These are phyloP conservation scores for Mesoclemmys tuberculata DNA, from an alignment of 2,113 vertebrate species.

Conservation along the genomic window DNA sequence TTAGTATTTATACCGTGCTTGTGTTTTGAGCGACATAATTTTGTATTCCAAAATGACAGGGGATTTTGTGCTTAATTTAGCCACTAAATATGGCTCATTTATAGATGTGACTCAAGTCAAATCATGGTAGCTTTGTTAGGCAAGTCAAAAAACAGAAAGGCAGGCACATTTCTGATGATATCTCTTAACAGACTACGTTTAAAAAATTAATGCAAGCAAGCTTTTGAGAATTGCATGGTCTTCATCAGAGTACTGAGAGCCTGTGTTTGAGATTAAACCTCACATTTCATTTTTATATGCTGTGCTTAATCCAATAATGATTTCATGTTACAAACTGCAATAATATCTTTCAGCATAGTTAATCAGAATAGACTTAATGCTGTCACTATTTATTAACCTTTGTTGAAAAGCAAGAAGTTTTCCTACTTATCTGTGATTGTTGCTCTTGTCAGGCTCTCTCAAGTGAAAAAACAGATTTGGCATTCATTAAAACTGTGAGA, in stretches of 20 bases:
- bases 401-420: slow-evolving; percentile 95
- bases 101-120: not conserved
- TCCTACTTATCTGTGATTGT: slow-evolving; percentile 94
- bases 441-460: slow-evolving; percentile 91
- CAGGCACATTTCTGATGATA: rapidly evolving
- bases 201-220: slow-evolving; percentile 29
- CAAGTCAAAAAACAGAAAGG: not conserved
- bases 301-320: slow-evolving; percentile 97
- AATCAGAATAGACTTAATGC: slow-evolving; percentile 98
- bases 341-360: slow-evolving; percentile 96
- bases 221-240: not conserved
- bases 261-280: slow-evolving; percentile 85
- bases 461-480: slow-evolving; percentile 88
- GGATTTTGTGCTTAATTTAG: slow-evolving; percentile 42
- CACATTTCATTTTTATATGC: slow-evolving; percentile 95
- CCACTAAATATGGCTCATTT: not conserved
- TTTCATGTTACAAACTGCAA: slow-evolving; percentile 92
- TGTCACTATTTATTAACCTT: slow-evolving; percentile 99
- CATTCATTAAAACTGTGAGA: slow-evolving; percentile 81
- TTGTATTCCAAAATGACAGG: not conserved
- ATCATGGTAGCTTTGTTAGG: rapidly evolving
- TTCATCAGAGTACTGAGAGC: not conserved
- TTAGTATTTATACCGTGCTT: not conserved
- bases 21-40: not conserved
- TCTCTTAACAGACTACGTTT: not conserved